phyloP scores from a whole-genome alignment of 1,140 invertebrate genomes.

The Eupristina koningsbergeri region DNA sequence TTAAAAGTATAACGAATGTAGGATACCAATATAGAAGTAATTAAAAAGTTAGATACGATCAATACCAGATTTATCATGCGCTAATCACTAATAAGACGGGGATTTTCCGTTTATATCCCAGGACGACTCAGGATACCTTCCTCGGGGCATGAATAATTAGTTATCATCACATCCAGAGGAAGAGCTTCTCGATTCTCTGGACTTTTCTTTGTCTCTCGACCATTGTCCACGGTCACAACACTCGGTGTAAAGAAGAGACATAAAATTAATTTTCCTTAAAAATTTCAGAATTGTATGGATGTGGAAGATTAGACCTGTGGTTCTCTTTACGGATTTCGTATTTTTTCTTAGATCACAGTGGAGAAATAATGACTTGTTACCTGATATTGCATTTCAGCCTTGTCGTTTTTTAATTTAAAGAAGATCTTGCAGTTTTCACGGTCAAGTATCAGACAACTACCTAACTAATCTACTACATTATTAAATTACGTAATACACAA shows the following conservation, averaged over 20 bases:
- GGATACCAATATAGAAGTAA: too few species aligned
- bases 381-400: constrained; percentile 1
- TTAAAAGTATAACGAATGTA: too few species aligned
- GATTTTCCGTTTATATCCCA: too few species aligned
- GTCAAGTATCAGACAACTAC: not conserved
- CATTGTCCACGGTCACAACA: not conserved
- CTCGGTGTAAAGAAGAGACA: not conserved
- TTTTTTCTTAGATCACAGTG: not conserved
- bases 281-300: constrained; percentile 2
- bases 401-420: not conserved
- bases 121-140: too few species aligned
- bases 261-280: not conserved
- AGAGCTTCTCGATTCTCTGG: too few species aligned
- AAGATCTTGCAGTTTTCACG: not conserved
- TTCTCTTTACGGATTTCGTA: constrained; percentile 23
- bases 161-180: too few species aligned
- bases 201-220: not conserved
- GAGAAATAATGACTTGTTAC: constrained; percentile 30
- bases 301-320: constrained; percentile 8
- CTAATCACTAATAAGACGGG: too few species aligned
- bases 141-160: too few species aligned
- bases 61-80: too few species aligned
- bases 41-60: too few species aligned
- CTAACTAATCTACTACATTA: not conserved
- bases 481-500: not conserved